These are phyloP conservation scores for Drosophila malerkotliana DNA, from an alignment of 1,140 invertebrate species.

Conservation along the genomic window DNA sequence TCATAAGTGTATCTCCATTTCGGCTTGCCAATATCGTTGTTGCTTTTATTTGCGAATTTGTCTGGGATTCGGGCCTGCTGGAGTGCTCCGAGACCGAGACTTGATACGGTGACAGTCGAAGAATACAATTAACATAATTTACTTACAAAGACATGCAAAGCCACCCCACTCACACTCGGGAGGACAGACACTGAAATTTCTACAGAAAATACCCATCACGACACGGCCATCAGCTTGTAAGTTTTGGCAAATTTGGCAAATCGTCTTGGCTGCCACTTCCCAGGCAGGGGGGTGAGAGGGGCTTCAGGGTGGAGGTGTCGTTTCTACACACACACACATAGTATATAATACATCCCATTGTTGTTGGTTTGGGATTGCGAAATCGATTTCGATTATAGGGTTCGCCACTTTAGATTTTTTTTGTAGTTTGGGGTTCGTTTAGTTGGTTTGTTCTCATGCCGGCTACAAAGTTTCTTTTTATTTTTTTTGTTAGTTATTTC, in stretches of 20 bases:
- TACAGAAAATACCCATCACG: conserved; percentile 49
- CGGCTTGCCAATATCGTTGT: conserved; percentile 3
- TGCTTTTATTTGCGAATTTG: conserved; percentile 3
- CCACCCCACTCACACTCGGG: conserved; percentile 5
- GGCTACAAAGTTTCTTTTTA: conserved; percentile 23
- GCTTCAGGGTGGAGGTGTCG: conserved; percentile 14
- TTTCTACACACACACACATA: conserved; percentile 16
- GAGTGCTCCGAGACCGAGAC: conserved; percentile 2
- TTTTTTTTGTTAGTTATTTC: conserved; percentile 2
- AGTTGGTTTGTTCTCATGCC: conserved; percentile 21
- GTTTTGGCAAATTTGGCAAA: conserved; percentile 76
- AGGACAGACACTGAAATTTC: conserved; percentile 6
- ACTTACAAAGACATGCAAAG: conserved; percentile 63
- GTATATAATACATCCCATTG: conserved; percentile 13
- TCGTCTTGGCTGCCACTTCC: conserved; percentile 55
- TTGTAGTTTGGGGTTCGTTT: conserved; percentile 14
- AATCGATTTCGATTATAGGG: conserved; percentile 68
- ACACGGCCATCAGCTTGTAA: conserved; percentile 59
- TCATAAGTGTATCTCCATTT: conserved; percentile 8
- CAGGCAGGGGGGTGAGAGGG: background rate
- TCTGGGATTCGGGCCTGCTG: conserved; percentile 2
- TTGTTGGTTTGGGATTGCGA: conserved; percentile 55
- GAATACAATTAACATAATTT: conserved; percentile 81
- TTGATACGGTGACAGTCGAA: conserved; percentile 65
- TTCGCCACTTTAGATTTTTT: conserved; percentile 37